Base-by-base conservation (phyloP, 2,888 invertebrate species). In the Aphodius granarius region DNA sequence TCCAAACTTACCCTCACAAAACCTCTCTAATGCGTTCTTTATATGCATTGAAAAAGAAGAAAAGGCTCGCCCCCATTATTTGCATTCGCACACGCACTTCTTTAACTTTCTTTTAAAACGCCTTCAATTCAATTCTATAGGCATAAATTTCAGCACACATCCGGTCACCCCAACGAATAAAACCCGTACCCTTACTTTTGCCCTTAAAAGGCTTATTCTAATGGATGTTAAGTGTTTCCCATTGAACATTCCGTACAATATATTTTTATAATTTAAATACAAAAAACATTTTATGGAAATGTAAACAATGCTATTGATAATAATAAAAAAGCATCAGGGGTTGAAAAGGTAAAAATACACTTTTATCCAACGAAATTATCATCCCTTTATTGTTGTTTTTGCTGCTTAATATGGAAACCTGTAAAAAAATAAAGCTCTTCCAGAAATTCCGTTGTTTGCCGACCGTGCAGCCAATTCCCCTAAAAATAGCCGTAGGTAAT, bases 1-100 rank as follows among this genome's bases (percentile, higher is more conserved):
- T 43, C 43, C 13, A 43, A 43, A 13, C 9, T 43, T 43, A 43
- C 43, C 43, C 43, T 43, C 81, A 13, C 43, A 43, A 43, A 43
- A 43, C 43, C 9, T 43, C 43, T 43, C 81, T 84, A 84, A 84
- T 84, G 83, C 82, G 83, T 83, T 83, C 83, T 84, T 83, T 84
- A 84, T 84, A 83, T 84, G 84, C 83, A 82, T 80, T 81, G 82
- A 82, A 81, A 82, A 81, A 77, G 43, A 43, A 43, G 63, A 73
- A 66, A 77, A 81, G 77, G 43, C 43, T 6, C 43, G 3, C 76
- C 77, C 78, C 78, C 80, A 81, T 81, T 82, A 81, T 82, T 82
- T 81, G 78, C 77, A 76, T 75, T 43, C 43, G 13, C 43, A 13
- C 43, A 43, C 66, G 23, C 65, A 77, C 70, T 75, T 73, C 74